These are phyloP conservation scores for Diprion similis DNA, from an alignment of 1,140 invertebrate species.

Conservation along the genomic window DNA sequence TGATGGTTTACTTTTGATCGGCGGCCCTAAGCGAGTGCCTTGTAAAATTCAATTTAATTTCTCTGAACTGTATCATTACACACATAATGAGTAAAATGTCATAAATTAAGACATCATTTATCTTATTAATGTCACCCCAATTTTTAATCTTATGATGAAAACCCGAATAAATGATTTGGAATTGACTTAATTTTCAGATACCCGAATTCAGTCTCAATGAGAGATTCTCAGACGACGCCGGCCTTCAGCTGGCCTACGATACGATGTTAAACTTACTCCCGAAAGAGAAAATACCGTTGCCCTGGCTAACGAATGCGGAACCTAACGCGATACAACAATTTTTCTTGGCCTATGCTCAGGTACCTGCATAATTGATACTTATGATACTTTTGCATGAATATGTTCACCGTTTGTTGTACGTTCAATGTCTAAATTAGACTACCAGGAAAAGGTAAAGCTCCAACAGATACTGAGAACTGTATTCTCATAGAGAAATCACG, in stretches of 20 bases:
- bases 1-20: neutral
- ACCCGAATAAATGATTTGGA: neutral
- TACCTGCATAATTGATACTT: conserved; percentile 21
- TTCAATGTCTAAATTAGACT: no score
- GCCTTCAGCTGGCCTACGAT: conserved; percentile 43
- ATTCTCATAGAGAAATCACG: conserved; percentile 30
- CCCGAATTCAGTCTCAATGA: conserved; percentile 38
- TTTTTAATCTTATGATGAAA: no score
- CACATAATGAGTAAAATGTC: no score
- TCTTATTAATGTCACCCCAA: no score
- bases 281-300: conserved; percentile 27
- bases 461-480: no score
- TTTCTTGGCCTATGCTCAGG: conserved; percentile 47
- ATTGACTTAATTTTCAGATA: conserved; percentile 32
- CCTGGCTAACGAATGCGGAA: conserved; percentile 33
- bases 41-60: neutral
- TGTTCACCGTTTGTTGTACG: no score
- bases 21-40: neutral
- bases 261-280: conserved; percentile 35
- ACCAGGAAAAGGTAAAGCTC: no score
- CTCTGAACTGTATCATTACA: neutral
- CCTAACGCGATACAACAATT: conserved; percentile 36
- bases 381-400: no score
- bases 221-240: conserved; percentile 40
- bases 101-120: no score